These are phyloP conservation scores for Coracias cyanogaster DNA, from an alignment of 2,797 vertebrate genomes.

Conservation along the genomic window DNA sequence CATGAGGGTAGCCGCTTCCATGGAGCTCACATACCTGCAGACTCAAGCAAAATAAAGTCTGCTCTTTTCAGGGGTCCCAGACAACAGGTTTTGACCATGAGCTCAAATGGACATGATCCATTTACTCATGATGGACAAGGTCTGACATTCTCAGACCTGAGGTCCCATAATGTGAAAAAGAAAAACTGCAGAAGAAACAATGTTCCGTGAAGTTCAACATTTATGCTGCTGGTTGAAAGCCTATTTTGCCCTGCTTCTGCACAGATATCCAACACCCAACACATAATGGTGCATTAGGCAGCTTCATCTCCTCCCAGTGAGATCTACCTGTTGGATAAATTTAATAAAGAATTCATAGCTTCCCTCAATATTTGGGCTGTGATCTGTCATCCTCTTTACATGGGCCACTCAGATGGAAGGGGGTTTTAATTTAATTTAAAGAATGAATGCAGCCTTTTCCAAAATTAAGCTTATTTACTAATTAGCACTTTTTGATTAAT, in stretches of 20 bases:
- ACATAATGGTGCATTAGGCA: not conserved
- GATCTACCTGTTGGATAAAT: not conserved
- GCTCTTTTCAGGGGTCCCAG: not conserved
- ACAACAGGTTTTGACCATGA: not conserved
- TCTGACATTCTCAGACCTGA: not conserved
- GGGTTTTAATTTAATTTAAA: not conserved
- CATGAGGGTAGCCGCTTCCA: not conserved
- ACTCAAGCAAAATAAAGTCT: not conserved
- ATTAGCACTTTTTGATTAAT: slow-evolving; percentile 36
- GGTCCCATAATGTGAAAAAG: not conserved
- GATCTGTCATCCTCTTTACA: not conserved
- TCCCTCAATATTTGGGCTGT: not conserved
- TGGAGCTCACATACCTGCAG: fast-evolving
- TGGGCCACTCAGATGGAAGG: not conserved
- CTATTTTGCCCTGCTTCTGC: not conserved
- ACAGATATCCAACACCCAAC: not conserved
- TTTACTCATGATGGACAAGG: not conserved
- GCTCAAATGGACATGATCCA: not conserved
- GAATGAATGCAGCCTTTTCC: not conserved
- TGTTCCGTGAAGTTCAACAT: not conserved
- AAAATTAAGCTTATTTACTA: slow-evolving; percentile 35
- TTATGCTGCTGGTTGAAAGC: not conserved
- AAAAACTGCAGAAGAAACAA: not conserved
- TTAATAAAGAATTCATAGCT: not conserved
- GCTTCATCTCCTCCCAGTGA: not conserved